These are phyloP conservation scores for Falco cherrug DNA, from an alignment of 2,797 vertebrate genomes.

Conservation along the genomic window DNA sequence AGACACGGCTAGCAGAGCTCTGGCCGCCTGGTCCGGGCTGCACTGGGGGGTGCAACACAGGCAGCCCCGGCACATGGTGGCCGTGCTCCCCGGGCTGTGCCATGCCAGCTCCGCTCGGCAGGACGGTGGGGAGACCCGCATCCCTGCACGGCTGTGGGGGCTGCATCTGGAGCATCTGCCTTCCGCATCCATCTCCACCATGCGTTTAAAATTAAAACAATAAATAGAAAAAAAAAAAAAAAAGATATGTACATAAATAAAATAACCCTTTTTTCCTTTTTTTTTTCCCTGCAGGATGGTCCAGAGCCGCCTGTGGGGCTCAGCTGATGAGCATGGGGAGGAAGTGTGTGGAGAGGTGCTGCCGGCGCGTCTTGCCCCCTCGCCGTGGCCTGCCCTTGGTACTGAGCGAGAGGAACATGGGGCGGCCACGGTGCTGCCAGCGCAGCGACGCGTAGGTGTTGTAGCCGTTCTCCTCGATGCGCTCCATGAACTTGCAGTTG, in stretches of 20 bases:
- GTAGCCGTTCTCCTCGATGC: conserved; percentile 94
- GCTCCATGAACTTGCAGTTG: conserved; percentile 92
- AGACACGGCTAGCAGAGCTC: neutral
- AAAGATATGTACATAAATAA: conserved; percentile 32
- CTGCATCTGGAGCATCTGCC: neutral
- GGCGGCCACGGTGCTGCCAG: conserved; percentile 87
- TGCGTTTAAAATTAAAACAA: neutral
- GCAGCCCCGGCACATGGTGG: accelerated
- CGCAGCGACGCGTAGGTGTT: conserved; percentile 90
- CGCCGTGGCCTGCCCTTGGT: conserved; percentile 81
- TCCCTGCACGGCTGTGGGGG: accelerated
- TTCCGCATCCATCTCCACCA: neutral
- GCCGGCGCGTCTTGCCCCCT: conserved; percentile 84
- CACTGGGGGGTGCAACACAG: accelerated
- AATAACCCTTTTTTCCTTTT: neutral
- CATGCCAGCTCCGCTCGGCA: accelerated
- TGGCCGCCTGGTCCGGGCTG: accelerated
- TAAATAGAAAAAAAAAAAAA: conserved; percentile 47
- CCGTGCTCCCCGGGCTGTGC: accelerated
- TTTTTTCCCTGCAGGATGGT: neutral
- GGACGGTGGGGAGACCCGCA: neutral
- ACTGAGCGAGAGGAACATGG: conserved; percentile 92
- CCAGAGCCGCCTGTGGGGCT: neutral
- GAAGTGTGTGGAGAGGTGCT: conserved; percentile 92
- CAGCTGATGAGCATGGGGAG: conserved; percentile 89